Evolutionary conservation across 53 echinoderm and acorn worm species (phyloP).

Genomic region (Actinopyga echinites): DNA sequence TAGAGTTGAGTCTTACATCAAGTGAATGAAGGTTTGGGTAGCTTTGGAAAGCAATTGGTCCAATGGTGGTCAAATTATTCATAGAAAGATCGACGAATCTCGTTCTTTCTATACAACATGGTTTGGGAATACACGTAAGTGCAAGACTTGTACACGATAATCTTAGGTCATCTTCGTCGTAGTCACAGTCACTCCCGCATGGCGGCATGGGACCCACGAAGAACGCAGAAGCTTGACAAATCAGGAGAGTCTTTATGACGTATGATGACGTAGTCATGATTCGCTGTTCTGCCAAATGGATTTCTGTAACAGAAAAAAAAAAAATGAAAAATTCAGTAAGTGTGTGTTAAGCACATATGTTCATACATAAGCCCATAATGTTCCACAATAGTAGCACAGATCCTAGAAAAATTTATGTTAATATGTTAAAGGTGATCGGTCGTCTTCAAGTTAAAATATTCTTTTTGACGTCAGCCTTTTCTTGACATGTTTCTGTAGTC

Average conservation of each 20-base stretch:
- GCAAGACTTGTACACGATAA: constrained; percentile 36
- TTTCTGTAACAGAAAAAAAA: neutral
- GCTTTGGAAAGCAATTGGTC: constrained; percentile 37
- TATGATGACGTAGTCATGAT: neutral
- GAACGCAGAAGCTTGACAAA: neutral
- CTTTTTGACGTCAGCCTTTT: too few species aligned
- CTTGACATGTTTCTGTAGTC: too few species aligned
- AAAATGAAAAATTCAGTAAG: neutral
- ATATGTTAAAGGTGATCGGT: too few species aligned
- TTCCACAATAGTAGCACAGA: too few species aligned
- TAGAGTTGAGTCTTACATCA: constrained; percentile 47
- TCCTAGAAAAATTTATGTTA: neutral
- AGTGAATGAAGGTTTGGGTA: constrained; percentile 45
- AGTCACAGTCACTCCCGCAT: constrained; percentile 43
- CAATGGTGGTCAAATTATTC: constrained; percentile 37
- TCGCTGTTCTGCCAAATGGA: neutral
- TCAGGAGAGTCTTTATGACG: constrained; percentile 1
- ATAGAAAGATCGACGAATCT: constrained; percentile 37
- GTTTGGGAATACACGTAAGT: constrained; percentile 54
- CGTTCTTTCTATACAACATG: constrained; percentile 55
- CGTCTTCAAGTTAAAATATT: neutral
- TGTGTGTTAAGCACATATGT: too few species aligned
- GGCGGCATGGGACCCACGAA: neutral
- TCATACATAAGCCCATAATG: too few species aligned
- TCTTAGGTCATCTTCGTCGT: neutral